Conservation (phyloP, 2,888 invertebrate species). For the Diploptera punctata region DNA sequence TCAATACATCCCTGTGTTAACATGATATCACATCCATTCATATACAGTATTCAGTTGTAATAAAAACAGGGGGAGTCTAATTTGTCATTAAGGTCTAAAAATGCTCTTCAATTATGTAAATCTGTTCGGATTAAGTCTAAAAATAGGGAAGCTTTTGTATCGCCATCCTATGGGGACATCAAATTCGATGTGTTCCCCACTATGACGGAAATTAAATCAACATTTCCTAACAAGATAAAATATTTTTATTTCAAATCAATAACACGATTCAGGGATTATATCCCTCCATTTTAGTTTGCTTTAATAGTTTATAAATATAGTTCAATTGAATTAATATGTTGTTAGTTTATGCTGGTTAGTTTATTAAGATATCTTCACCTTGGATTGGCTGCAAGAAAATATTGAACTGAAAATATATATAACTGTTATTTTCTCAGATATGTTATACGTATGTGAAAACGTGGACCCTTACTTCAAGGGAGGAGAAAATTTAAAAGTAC, state of each 20-base stretch:
- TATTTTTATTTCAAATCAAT: background rate
- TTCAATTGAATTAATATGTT: too few species aligned
- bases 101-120: slow-evolving; percentile 25
- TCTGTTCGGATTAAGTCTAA: slow-evolving; percentile 18
- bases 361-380: background rate
- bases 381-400: background rate
- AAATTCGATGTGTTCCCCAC: background rate
- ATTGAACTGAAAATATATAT: too few species aligned
- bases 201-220: too few species aligned
- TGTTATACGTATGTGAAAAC: too few species aligned
- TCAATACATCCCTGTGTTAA: background rate
- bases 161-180: background rate
- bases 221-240: background rate
- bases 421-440: too few species aligned
- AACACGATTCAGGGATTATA: background rate
- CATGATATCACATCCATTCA: background rate
- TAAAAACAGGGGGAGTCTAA: slow-evolving; percentile 9
- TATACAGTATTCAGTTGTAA: slow-evolving; percentile 8
- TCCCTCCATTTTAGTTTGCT: background rate
- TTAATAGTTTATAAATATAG: too few species aligned
- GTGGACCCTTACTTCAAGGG: too few species aligned
- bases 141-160: background rate
- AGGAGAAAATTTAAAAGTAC: too few species aligned
- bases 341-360: background rate
- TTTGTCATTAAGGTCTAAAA: slow-evolving; percentile 23